Evolutionary conservation across 37 sponge, comb jelly and placozoan genomes (phyloP), one percentile per base, ranked within the genome.

Genomic region (Agelas oroides): DNA sequence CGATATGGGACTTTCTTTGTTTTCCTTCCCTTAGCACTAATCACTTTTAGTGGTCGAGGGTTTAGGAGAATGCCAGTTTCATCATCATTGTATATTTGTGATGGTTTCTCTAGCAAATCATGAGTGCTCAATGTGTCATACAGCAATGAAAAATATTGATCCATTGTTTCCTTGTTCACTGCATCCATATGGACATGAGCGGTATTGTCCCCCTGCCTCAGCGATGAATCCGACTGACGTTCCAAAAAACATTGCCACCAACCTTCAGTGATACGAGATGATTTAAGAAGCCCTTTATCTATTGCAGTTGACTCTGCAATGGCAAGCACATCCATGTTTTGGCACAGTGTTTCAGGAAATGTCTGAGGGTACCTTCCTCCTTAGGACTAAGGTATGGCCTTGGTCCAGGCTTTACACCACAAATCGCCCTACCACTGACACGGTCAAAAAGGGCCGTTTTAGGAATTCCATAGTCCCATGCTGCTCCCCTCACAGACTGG

Each of bases 51-150:
- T 0, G 91, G 16, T 28, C 25, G 53, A 38, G 34, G 77, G 24
- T 90, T 77, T 31, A 90, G 62, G 0, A 86, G 91, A 81, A 90
- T 63, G 12, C 91, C 86, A 62, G 36, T 65, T 61, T 90, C 81
- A 30, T 85, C 86, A 32, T 79, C 71, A 39, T 90, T 90, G 70
- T 84, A 90, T 0, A 84, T 52, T 55, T 71, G 76, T 13, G 79
- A 53, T 25, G 81, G 91, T 13, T 34, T 11, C n/a, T 79, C 27
- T 24, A 85, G 18, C 35, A 90, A 75, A 46, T 90, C 55, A 46
- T 86, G 24, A 35, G 70, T 70, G 5, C 59, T 28, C 69, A 90
- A 34, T 2, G 35, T 64, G 15, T 73, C 62, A 36, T 82, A 25
- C 24, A 88, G 61, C 30, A 88, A 71, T n/a, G 24, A 20, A 56